Evolutionary conservation across 2,113 vertebrate species (phyloP).

Genomic region (Dicaeum eximium): DNA sequence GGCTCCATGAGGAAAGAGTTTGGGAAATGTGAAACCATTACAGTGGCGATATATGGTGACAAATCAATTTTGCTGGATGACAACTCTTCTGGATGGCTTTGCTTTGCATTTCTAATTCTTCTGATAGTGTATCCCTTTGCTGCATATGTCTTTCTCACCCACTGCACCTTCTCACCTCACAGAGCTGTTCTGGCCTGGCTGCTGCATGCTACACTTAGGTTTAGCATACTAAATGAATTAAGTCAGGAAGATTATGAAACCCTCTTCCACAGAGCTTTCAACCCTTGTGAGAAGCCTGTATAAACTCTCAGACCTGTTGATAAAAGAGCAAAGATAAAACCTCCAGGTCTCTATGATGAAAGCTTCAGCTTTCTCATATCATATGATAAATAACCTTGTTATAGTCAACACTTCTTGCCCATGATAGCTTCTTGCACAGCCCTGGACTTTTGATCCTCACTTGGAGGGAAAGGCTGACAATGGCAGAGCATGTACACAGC

Average conservation of each 20-base stretch:
- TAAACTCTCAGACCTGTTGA: neutral
- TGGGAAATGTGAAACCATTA: neutral
- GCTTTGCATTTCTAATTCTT: neutral
- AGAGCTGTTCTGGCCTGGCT: neutral
- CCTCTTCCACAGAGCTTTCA: neutral
- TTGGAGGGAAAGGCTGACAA: neutral
- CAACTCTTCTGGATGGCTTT: neutral
- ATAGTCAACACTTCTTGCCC: neutral
- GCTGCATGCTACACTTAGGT: neutral
- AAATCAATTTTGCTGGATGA: neutral
- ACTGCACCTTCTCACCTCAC: neutral
- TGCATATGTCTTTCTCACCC: accelerated
- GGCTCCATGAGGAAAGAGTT: neutral
- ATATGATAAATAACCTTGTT: neutral
- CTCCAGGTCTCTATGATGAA: neutral
- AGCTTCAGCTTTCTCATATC: neutral
- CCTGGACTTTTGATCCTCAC: neutral
- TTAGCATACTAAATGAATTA: neutral
- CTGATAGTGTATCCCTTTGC: neutral
- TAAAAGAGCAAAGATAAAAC: neutral
- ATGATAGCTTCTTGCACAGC: neutral
- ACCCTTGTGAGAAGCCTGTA: neutral
- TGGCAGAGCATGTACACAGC: neutral
- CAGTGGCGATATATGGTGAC: neutral
- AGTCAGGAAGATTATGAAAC: neutral